These are phyloP conservation scores for Bombyx huttoni DNA, from an alignment of 2,888 invertebrate species.

Conservation along the genomic window DNA sequence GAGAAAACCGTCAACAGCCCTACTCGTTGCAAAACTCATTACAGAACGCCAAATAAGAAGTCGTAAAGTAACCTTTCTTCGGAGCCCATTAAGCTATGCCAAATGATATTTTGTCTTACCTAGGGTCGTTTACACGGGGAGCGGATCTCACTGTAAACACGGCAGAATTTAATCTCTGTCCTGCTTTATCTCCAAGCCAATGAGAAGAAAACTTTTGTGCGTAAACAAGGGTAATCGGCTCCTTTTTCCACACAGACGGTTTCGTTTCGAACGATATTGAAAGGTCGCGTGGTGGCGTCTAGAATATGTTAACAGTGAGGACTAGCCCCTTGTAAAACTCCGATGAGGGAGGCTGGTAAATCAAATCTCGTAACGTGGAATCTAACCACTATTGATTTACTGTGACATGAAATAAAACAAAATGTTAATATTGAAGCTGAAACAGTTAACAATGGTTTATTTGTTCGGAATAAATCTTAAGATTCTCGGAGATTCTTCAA, in stretches of 20 bases:
- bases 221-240: conserved; percentile 61
- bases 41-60: conserved; percentile 60
- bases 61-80: conserved; percentile 61
- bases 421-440: no score
- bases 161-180: conserved; percentile 59
- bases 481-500: not conserved
- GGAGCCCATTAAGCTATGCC: conserved; percentile 58
- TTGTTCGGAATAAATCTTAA: not conserved
- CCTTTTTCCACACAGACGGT: conserved; percentile 42
- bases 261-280: conserved; percentile 41
- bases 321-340: conserved; percentile 12
- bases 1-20: conserved; percentile 29
- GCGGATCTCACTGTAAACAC: conserved; percentile 48
- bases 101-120: conserved; percentile 64
- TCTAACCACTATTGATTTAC: conserved; percentile 25
- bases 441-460: no score
- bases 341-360: conserved; percentile 21
- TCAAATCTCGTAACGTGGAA: conserved; percentile 27
- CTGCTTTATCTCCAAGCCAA: conserved; percentile 52
- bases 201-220: conserved; percentile 63
- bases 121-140: conserved; percentile 56
- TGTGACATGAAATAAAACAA: not conserved
- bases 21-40: conserved; percentile 60
- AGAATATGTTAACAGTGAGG: conserved; percentile 43
- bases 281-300: conserved; percentile 42